Percentiles rank a stretch among this genome's conserved stretches.
These are phyloP conservation scores for Ormyrus labotus DNA, from an alignment of 2,888 invertebrate species.

Conservation along the genomic window DNA sequence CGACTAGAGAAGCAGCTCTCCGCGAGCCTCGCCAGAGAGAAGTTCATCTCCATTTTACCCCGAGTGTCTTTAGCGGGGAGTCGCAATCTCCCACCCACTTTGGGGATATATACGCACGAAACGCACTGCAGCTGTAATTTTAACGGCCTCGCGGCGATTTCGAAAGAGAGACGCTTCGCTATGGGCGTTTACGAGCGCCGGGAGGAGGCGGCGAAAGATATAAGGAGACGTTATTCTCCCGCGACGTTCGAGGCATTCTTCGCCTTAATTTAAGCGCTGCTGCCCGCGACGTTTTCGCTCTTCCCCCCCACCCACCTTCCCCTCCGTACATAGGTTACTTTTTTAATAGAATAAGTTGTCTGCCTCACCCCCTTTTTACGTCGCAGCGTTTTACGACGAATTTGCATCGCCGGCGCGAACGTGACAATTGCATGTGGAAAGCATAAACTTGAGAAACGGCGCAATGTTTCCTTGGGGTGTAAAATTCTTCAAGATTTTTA, in stretches of 20 bases:
- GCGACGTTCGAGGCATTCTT: too few species aligned
- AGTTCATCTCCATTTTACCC: not conserved
- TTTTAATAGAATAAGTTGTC: too few species aligned
- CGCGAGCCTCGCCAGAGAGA: not conserved
- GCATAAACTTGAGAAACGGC: not conserved
- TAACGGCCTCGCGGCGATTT: constrained; percentile 14
- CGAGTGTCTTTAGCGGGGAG: too few species aligned
- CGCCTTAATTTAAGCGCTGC: too few species aligned
- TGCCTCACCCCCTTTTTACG: too few species aligned
- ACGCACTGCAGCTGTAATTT: constrained; percentile 34
- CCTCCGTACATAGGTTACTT: too few species aligned
- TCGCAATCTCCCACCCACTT: not conserved
- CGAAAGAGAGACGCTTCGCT: constrained; percentile 25
- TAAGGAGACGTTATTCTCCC: constrained; percentile 19
- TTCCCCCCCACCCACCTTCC: too few species aligned
- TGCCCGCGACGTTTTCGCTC: constrained; percentile 1
- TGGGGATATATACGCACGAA: constrained; percentile 15
- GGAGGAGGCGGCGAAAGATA: not conserved
- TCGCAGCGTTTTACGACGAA: not conserved
- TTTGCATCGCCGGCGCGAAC: not conserved
- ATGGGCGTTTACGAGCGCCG: constrained; percentile 45
- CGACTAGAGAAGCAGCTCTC: not conserved
- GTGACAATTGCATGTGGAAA: constrained; percentile 1
- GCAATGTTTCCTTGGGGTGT: not conserved
- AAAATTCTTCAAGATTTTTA: not conserved